Evolutionary conservation across 2,797 vertebrate genomes (phyloP).

Genomic region (Anguilla obscura): DNA sequence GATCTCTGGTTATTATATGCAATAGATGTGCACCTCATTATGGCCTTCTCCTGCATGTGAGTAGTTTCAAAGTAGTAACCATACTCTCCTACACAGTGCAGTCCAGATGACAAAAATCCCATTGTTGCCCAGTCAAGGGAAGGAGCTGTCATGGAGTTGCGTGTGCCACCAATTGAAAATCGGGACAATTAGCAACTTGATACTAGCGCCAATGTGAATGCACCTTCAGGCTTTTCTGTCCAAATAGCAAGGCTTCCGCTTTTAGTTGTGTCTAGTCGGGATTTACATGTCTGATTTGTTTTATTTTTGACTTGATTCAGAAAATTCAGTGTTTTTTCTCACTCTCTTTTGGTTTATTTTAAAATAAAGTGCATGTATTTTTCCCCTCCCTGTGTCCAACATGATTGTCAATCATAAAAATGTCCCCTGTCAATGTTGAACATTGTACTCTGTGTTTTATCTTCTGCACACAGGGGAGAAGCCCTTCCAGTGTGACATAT

Average conservation of each 20-base stretch:
- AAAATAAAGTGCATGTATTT: background rate
- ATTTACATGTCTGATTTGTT: background rate
- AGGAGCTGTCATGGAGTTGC: no score
- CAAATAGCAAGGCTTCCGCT: background rate
- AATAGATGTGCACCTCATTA: no score
- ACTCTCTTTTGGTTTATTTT: background rate
- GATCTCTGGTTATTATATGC: no score
- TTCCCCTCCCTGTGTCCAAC: background rate
- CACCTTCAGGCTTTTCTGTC: background rate
- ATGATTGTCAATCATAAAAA: background rate
- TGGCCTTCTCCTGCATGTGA: no score
- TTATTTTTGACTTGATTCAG: background rate
- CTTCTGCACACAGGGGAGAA: constrained; percentile 82
- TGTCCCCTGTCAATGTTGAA: background rate
- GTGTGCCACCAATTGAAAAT: background rate
- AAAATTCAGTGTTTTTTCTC: background rate
- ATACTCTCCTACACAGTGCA: no score
- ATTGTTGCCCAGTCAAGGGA: no score
- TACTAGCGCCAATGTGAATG: background rate
- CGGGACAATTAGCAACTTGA: background rate
- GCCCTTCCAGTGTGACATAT: constrained; percentile 86
- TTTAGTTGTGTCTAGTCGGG: background rate
- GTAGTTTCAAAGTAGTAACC: no score
- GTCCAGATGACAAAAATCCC: no score
- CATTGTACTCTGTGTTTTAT: background rate